Conservation (phyloP, 2,888 invertebrate species). For the Heliconius cydno region DNA sequence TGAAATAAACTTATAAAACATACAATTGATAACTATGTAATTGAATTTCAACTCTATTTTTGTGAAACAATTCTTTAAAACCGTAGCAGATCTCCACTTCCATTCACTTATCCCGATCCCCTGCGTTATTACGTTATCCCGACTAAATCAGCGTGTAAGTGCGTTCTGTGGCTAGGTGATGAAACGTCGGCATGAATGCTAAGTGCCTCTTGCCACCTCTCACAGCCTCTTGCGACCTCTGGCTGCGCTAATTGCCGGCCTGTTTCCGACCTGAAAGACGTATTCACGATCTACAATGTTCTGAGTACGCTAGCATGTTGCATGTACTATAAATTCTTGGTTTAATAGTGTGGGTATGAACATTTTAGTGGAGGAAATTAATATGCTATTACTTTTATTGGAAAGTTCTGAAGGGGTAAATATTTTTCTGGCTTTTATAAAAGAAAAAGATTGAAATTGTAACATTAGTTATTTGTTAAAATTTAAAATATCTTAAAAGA, state of each 20-base stretch:
- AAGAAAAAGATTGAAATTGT: too few species aligned
- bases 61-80: slow-evolving; percentile 5
- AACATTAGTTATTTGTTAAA: too few species aligned
- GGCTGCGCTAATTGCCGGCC: slow-evolving; percentile 64
- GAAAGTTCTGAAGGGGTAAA: too few species aligned
- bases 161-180: slow-evolving; percentile 50
- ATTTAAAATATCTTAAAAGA: too few species aligned
- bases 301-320: slow-evolving; percentile 31
- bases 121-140: slow-evolving; percentile 48
- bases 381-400: neutral
- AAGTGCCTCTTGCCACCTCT: slow-evolving; percentile 71
- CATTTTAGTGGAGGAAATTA: neutral
- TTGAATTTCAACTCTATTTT: neutral
- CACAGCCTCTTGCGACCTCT: slow-evolving; percentile 66
- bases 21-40: neutral
- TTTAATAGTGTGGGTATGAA: slow-evolving; percentile 53
- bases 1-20: neutral
- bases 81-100: slow-evolving; percentile 34
- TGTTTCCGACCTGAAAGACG: slow-evolving; percentile 47
- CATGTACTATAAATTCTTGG: slow-evolving; percentile 49
- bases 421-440: too few species aligned
- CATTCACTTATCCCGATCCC: slow-evolving; percentile 44
- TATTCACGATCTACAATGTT: slow-evolving; percentile 38
- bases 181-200: slow-evolving; percentile 55
- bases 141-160: slow-evolving; percentile 47